phyloP scores from a whole-genome alignment of 1,140 invertebrate species.

The Megalonaias nervosa region DNA sequence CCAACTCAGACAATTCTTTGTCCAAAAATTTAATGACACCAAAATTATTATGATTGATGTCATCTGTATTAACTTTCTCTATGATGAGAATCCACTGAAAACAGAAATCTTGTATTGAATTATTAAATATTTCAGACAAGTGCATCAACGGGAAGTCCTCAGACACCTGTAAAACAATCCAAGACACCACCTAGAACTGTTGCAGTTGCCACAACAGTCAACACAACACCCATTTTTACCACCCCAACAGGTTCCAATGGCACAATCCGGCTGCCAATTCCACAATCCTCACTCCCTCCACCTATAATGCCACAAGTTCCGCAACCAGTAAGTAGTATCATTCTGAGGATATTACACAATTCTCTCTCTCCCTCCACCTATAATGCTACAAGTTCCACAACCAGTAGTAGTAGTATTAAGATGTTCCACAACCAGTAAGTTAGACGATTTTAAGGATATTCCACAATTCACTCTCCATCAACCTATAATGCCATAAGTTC shows the following conservation, averaged over 20 bases:
- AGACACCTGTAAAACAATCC: slow-evolving; percentile 26
- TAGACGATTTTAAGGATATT: neutral
- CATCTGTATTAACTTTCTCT: no score
- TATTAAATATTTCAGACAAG: no score
- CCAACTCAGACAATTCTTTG: no score
- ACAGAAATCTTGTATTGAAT: no score
- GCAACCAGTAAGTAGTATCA: slow-evolving; percentile 2
- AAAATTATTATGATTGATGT: no score
- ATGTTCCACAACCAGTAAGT: slow-evolving; percentile 4
- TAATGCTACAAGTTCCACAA: neutral
- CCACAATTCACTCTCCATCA: no score
- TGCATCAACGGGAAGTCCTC: slow-evolving; percentile 18
- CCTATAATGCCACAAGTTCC: neutral
- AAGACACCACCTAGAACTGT: slow-evolving; percentile 11
- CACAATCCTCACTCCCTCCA: slow-evolving; percentile 10
- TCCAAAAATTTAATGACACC: no score
- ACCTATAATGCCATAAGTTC: no score
- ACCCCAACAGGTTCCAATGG: slow-evolving; percentile 10
- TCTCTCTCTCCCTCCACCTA: no score
- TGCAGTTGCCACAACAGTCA: neutral
- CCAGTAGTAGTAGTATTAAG: no score
- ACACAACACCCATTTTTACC: neutral
- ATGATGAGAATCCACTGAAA: no score
- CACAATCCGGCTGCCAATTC: slow-evolving; percentile 35
- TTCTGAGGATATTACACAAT: neutral